Evolutionary conservation across 2,797 vertebrate genomes (phyloP), one percentile per base, ranked within the genome.

Genomic region (Artibeus lituratus): DNA sequence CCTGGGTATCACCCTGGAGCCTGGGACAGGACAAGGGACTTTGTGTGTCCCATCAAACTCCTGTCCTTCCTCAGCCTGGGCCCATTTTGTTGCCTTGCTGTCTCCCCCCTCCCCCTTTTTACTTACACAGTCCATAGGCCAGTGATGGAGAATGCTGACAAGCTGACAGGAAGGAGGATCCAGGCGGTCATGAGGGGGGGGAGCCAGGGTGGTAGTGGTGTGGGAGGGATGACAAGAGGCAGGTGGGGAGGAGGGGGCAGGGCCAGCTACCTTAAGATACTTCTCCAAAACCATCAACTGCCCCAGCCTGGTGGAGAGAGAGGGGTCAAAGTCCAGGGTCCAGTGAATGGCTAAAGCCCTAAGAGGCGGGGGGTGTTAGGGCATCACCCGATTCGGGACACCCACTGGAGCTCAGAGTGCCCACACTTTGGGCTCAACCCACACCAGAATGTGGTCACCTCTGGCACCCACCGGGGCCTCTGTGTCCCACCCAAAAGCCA

Each of bases 91-190:
- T 10, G 26, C 47, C 44, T 65, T 15, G 29, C n/a, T 77, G 39
- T 15, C 39, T 37, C 32, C 16, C 59, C 70, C 70, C 42, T 16
- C 76, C 26, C 22, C 53, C 53, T 21, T n/a, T 49, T 44, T 97
- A 99, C 99, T 99, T 98, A 99, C 99, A 99, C 99, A 88, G 99
- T 99, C 99, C 99, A 99, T 99, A 99, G 99, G 96, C 99, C 99
- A 42, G 99, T 99, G 98, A 99, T 99, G 98, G 99, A 99, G 98
- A 99, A 99, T 93, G 99, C 99, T 97, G 99, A 99, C 98, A 99
- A 98, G 99, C 99, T 99, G 98, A 99, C 99, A 97, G 99, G 99
- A 97, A 99, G 99, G 98, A 99, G 98, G 98, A 99, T 99, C 99
- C 99, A 99, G 99, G 99, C 99, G 98, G 99, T 99, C 99, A 99